Base-by-base conservation (phyloP, 2,113 vertebrate genomes). In the Puntigrus tetrazona region DNA sequence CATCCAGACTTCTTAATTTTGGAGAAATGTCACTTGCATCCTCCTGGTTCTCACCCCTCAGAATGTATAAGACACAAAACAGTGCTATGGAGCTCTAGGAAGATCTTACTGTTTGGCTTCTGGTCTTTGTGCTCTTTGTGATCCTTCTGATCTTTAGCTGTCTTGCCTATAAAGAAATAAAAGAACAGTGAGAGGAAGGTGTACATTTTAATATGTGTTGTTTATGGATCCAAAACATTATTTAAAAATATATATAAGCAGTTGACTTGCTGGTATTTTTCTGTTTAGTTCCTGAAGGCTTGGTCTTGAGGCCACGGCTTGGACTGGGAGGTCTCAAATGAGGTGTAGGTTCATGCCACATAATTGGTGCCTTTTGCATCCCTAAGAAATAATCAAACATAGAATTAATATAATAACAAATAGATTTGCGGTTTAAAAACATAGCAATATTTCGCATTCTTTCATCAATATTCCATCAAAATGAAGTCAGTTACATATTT, bases 231-330 rank as follows among this genome's bases (percentile, higher is more conserved):
- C 16, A 69, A 69, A 69, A 69, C 4, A 18, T 18, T 20, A 57
- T 36, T 67, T 36, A 8, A 18, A 69, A 7, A 31, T 0, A 67
- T 41, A n/a, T 10, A 25, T 27, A 16, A 14, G 7, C n/a, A 31
- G 7, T 50, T 31, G 31, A 77, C 86, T 50, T 81, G 93, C 92
- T 91, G 61, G 34, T 70, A 27, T 78, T 0, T 67, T 83, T 94
- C 88, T 89, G 90, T 79, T 86, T 92, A 7, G 38, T 20, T 47
- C 0, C 82, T 1, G 22, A 25, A 57, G 50, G 7, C 16, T 25
- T 45, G 9, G 22, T 11, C 85, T 83, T 88, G 45, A 43, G 13
- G 0, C 75, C 57, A 16, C 88, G 31, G 84, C 85, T 47, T 77
- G 10, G 78, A 75, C 38, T 63, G 43, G 50, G 59, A 72, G 31